phyloP scores from a whole-genome alignment of 2,888 invertebrate genomes.

The Tachystola acroxantha region DNA sequence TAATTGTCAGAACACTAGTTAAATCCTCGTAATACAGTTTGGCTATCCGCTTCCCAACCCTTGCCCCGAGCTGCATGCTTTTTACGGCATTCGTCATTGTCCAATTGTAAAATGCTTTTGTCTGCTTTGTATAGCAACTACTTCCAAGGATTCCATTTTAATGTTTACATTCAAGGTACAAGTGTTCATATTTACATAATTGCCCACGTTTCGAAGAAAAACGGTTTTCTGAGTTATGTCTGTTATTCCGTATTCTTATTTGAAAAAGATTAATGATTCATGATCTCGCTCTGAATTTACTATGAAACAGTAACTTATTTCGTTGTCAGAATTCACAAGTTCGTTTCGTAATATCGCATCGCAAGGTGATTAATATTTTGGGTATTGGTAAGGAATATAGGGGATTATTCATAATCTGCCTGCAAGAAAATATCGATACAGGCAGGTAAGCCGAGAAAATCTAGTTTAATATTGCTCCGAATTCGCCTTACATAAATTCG shows the following conservation, averaged over 20 bases:
- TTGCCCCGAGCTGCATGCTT: constrained; percentile 38
- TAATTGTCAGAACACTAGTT: too few species aligned
- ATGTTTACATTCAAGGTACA: constrained; percentile 30
- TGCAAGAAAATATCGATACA: too few species aligned
- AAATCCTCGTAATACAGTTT: too few species aligned
- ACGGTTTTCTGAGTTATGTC: not conserved
- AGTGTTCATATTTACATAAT: constrained; percentile 1
- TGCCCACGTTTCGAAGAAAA: not conserved
- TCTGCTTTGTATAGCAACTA: constrained; percentile 25
- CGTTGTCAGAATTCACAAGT: too few species aligned
- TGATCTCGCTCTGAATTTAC: not conserved
- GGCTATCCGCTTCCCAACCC: not conserved
- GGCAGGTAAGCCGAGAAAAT: too few species aligned
- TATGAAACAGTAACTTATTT: too few species aligned
- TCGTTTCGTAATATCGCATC: too few species aligned
- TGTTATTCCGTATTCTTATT: not conserved
- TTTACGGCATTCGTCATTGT: constrained; percentile 69
- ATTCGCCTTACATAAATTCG: not conserved
- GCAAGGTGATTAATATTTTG: too few species aligned
- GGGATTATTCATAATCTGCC: too few species aligned
- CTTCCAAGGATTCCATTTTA: constrained; percentile 29
- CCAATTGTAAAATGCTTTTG: constrained; percentile 56
- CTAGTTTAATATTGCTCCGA: too few species aligned
- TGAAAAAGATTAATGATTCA: not conserved
- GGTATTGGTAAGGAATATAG: too few species aligned